Conservation (phyloP, 2,797 vertebrate species). For the Microtus agrestis region DNA sequence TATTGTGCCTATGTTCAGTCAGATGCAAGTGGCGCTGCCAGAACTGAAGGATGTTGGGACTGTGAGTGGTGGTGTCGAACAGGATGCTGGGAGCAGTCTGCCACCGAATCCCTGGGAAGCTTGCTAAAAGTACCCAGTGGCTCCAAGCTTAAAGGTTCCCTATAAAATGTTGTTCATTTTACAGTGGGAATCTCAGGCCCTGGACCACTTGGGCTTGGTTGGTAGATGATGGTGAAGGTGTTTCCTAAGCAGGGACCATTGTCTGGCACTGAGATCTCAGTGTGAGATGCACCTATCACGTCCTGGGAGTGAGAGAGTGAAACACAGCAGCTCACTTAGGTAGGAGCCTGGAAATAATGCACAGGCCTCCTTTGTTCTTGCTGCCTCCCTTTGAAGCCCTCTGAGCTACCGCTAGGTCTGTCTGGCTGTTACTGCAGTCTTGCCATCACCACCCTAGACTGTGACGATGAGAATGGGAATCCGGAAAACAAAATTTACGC, state of each 20-base stretch:
- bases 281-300: background rate
- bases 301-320: background rate
- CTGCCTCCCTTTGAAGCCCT: background rate
- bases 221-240: background rate
- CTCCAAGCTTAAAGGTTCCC: background rate
- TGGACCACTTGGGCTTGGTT: background rate
- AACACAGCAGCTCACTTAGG: background rate
- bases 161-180: background rate
- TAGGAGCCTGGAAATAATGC: background rate
- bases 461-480: background rate
- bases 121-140: background rate
- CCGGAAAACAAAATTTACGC: constrained; percentile 27
- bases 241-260: background rate
- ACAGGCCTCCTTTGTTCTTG: background rate
- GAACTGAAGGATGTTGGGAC: background rate
- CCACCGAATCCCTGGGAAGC: background rate
- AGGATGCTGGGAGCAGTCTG: background rate
- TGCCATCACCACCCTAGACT: background rate
- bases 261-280: background rate
- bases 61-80: background rate
- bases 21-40: background rate
- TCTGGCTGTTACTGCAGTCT: background rate
- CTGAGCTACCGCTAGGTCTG: background rate
- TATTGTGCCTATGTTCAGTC: background rate
- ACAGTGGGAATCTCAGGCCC: background rate